These are phyloP conservation scores for Chrysotoxum bicinctum DNA, from an alignment of 2,888 invertebrate species.

Conservation along the genomic window DNA sequence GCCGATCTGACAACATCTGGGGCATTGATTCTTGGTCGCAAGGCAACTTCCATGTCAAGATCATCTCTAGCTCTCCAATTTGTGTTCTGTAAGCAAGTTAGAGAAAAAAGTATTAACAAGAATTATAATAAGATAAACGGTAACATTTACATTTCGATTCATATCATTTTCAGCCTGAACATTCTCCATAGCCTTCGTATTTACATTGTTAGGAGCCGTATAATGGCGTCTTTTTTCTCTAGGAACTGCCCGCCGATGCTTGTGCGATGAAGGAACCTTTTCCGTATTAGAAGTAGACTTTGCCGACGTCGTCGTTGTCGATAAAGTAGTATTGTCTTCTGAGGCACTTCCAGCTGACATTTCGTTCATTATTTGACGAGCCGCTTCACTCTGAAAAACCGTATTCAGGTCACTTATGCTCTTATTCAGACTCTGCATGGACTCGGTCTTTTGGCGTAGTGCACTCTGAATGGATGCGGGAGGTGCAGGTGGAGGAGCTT, in stretches of 20 bases:
- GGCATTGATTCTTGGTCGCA: constrained; percentile 88
- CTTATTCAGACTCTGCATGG: constrained; percentile 80
- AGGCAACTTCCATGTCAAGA: constrained; percentile 92
- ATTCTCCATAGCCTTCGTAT: constrained; percentile 85
- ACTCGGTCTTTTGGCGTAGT: constrained; percentile 80
- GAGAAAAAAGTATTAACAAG: not conserved
- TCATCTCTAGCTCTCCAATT: constrained; percentile 90
- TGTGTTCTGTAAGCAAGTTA: constrained; percentile 77
- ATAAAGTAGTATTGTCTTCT: constrained; percentile 78
- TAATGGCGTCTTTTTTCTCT: constrained; percentile 93
- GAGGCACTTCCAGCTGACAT: constrained; percentile 84
- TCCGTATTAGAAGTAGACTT: constrained; percentile 78
- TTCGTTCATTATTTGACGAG: constrained; percentile 92
- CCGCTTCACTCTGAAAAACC: constrained; percentile 93
- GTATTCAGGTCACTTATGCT: constrained; percentile 84
- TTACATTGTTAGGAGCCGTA: constrained; percentile 91
- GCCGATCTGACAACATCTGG: constrained; percentile 95
- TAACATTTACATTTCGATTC: constrained; percentile 81
- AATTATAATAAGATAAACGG: not conserved
- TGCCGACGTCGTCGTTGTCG: constrained; percentile 19
- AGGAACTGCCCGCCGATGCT: constrained; percentile 87
- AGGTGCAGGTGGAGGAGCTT: constrained; percentile 53
- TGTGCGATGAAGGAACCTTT: constrained; percentile 83
- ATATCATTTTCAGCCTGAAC: constrained; percentile 82
- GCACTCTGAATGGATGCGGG: constrained; percentile 73